A percentile compares a stretch with the other conserved stretches of the same genome.
These are phyloP conservation scores for Isotomurus palustris DNA, from an alignment of 2,888 invertebrate species.

Conservation along the genomic window DNA sequence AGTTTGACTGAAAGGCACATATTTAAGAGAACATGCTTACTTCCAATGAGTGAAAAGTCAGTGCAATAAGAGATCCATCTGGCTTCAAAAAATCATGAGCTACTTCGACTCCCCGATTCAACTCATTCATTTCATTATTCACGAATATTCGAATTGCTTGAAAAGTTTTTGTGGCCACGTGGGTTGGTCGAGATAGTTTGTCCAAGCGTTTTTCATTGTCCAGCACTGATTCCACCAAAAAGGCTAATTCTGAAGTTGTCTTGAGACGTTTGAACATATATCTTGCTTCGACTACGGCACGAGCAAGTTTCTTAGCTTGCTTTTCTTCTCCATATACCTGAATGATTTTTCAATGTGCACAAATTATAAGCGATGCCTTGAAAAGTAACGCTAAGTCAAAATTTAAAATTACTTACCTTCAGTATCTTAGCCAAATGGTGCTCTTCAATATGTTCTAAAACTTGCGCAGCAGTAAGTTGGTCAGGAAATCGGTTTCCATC, in stretches of 20 bases:
- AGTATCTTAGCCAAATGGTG: slow-evolving; percentile 73
- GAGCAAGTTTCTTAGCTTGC: slow-evolving; percentile 76
- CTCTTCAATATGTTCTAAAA: slow-evolving; percentile 74
- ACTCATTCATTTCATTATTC: slow-evolving; percentile 92
- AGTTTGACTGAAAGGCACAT: not conserved
- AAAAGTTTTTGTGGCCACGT: slow-evolving; percentile 87
- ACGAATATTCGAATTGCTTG: slow-evolving; percentile 91
- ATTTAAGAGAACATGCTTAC: slow-evolving; percentile 14
- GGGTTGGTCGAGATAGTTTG: slow-evolving; percentile 67
- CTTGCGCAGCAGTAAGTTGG: slow-evolving; percentile 78
- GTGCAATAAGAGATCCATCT: slow-evolving; percentile 71
- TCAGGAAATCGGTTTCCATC: slow-evolving; percentile 67
- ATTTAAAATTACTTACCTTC: slow-evolving; percentile 49
- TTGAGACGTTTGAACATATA: slow-evolving; percentile 68
- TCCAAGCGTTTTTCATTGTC: slow-evolving; percentile 58
- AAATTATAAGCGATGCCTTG: slow-evolving; percentile 6
- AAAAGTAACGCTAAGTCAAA: not conserved
- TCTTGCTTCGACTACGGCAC: slow-evolving; percentile 78
- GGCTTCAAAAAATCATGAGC: slow-evolving; percentile 70
- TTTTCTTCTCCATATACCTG: slow-evolving; percentile 87
- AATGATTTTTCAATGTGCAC: too few relatives aligned
- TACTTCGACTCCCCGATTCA: slow-evolving; percentile 78
- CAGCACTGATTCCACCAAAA: slow-evolving; percentile 63
- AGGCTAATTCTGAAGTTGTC: slow-evolving; percentile 77
- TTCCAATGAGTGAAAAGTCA: slow-evolving; percentile 76